A percentile compares a stretch with the other conserved stretches of the same genome.
These are phyloP conservation scores for Eugnorisma glareosa DNA, from an alignment of 2,888 invertebrate genomes.

Conservation along the genomic window DNA sequence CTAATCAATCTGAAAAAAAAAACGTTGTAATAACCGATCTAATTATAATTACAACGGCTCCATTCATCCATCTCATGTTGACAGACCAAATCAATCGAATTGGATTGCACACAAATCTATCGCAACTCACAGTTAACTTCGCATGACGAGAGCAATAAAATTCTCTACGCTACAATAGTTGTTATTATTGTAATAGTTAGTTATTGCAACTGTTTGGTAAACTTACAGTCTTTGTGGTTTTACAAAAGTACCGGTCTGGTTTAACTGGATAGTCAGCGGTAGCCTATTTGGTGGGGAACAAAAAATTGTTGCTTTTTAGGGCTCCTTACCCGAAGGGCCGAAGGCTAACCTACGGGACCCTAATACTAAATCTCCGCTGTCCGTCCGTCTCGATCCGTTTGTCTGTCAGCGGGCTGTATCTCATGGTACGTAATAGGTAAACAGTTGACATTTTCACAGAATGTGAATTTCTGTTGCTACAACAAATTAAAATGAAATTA, in stretches of 20 bases:
- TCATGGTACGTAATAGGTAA: too few relatives aligned
- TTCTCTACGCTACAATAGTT: slow-evolving; percentile 61
- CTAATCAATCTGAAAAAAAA: background rate
- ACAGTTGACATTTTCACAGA: too few relatives aligned
- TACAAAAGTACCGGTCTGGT: slow-evolving; percentile 37
- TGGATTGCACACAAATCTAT: slow-evolving; percentile 56
- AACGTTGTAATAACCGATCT: background rate
- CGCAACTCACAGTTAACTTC: slow-evolving; percentile 60
- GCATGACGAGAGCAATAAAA: slow-evolving; percentile 70
- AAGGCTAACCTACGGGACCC: too few relatives aligned
- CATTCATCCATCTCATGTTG: slow-evolving; percentile 43
- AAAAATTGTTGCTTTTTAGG: slow-evolving; percentile 12
- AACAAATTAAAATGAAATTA: too few relatives aligned
- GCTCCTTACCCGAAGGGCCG: too few relatives aligned
- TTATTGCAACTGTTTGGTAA: slow-evolving; percentile 62
- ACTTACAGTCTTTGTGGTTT: slow-evolving; percentile 58
- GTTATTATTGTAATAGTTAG: slow-evolving; percentile 35
- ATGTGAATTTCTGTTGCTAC: too few relatives aligned
- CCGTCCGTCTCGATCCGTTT: too few relatives aligned
- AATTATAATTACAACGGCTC: slow-evolving; percentile 20
- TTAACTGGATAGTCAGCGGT: slow-evolving; percentile 58
- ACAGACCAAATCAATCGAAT: slow-evolving; percentile 43
- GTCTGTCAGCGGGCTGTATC: too few relatives aligned
- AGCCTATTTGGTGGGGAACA: slow-evolving; percentile 42
- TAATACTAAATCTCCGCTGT: too few relatives aligned